These are phyloP conservation scores for Eupithecia abbreviata DNA, from an alignment of 2,888 invertebrate species.

Conservation along the genomic window DNA sequence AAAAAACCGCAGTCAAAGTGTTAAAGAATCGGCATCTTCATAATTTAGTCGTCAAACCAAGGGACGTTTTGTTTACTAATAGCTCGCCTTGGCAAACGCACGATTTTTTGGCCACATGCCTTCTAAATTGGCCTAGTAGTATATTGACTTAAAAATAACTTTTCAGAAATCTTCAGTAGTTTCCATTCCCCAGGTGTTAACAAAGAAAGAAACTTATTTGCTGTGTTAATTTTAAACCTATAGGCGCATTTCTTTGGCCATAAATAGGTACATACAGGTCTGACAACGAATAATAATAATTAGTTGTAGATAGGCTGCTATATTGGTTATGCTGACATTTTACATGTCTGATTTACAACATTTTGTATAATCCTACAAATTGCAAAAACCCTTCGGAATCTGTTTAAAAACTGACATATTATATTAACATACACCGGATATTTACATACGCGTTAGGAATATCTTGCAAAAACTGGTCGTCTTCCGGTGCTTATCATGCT, in stretches of 20 bases:
- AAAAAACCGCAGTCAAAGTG: too few species aligned
- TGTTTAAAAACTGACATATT: conserved; percentile 27
- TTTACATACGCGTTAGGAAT: conserved; percentile 52
- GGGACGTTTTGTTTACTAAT: conserved; percentile 48
- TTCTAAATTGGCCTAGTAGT: conserved; percentile 28
- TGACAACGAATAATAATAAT: too few species aligned
- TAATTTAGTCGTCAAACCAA: conserved; percentile 42
- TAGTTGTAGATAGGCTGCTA: too few species aligned
- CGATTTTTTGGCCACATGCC: conserved; percentile 42
- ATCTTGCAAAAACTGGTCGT: conserved; percentile 62
- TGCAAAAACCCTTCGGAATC: conserved; percentile 3
- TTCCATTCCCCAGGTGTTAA: not conserved
- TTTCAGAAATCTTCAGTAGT: conserved; percentile 8
- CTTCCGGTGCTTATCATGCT: conserved; percentile 68
- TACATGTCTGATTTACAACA: not conserved
- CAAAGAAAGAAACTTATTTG: not conserved
- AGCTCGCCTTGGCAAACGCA: conserved; percentile 50
- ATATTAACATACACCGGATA: conserved; percentile 33
- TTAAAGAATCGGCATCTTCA: not conserved
- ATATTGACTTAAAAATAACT: conserved; percentile 24
- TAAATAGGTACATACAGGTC: too few species aligned
- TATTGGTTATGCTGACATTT: not conserved
- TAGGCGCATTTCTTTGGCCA: too few species aligned
- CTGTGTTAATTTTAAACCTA: not conserved
- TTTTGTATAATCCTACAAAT: not conserved